Percentiles rank a stretch among this genome's conserved stretches.
These are phyloP conservation scores for Tenebrio molitor DNA, from an alignment of 1,140 invertebrate species.

Conservation along the genomic window DNA sequence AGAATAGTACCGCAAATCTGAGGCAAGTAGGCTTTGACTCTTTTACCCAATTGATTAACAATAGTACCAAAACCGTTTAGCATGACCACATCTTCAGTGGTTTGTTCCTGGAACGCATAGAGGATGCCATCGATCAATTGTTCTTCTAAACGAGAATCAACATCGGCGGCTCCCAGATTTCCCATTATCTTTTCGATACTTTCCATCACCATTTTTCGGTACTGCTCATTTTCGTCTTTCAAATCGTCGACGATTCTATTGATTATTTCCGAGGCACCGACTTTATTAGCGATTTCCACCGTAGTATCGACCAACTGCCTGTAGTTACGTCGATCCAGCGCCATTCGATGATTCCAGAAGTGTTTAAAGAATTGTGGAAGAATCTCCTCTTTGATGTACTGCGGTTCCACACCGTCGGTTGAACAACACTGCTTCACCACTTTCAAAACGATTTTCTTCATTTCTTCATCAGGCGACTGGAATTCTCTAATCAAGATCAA, in stretches of 20 bases:
- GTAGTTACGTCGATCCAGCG: constrained; percentile 97
- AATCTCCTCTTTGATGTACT: constrained; percentile 99
- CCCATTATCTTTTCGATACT: constrained; percentile 99
- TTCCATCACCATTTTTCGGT: constrained; percentile 99
- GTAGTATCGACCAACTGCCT: constrained; percentile 98
- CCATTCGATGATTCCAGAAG: constrained; percentile 99
- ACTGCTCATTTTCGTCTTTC: constrained; percentile 99
- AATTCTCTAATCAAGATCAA: constrained; percentile 99
- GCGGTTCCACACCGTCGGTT: constrained; percentile 99
- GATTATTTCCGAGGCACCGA: constrained; percentile 98
- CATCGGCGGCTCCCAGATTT: constrained; percentile 97
- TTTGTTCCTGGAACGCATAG: constrained; percentile 99
- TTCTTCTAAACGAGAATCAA: constrained; percentile 97
- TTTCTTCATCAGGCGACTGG: constrained; percentile 99
- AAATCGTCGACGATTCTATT: constrained; percentile 98
- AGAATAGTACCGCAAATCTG: constrained; percentile 99
- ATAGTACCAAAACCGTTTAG: constrained; percentile 98
- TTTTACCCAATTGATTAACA: constrained; percentile 96
- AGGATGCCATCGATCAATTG: constrained; percentile 99
- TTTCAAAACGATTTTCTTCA: constrained; percentile 99
- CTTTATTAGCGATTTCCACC: constrained; percentile 99
- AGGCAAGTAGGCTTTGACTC: constrained; percentile 98
- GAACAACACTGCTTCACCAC: constrained; percentile 99
- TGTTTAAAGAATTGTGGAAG: constrained; percentile 99
- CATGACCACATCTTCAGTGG: constrained; percentile 99